These are phyloP conservation scores for Listronotus oregonensis DNA, from an alignment of 1,140 invertebrate species.

Conservation along the genomic window DNA sequence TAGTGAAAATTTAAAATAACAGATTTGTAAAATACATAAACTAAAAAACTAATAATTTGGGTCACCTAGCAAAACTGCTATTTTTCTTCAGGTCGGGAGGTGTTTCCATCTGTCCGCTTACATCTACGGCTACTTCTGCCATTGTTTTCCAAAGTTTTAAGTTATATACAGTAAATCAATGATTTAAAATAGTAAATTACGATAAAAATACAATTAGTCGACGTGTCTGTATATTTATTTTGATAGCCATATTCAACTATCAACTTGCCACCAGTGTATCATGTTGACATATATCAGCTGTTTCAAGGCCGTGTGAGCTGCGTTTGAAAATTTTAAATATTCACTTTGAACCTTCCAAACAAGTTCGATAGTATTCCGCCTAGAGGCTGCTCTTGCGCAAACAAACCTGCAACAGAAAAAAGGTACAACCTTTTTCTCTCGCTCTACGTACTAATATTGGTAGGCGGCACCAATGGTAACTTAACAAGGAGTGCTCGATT, in stretches of 20 bases:
- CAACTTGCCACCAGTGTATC: neutral
- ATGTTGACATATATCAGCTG: too few relatives aligned
- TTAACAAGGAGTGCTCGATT: too few relatives aligned
- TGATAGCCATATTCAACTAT: neutral
- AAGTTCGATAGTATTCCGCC: too few relatives aligned
- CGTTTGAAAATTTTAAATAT: too few relatives aligned
- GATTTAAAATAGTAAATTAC: neutral
- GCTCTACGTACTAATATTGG: too few relatives aligned
- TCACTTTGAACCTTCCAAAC: too few relatives aligned
- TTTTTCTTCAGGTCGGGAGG: constrained; percentile 20
- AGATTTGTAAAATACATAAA: constrained; percentile 5
- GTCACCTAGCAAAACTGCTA: constrained; percentile 39
- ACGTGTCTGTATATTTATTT: neutral
- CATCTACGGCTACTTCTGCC: constrained; percentile 48
- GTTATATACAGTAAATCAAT: neutral
- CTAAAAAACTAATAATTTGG: constrained; percentile 14
- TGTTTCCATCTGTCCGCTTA: constrained; percentile 50
- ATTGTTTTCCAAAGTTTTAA: constrained; percentile 26
- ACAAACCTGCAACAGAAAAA: too few relatives aligned
- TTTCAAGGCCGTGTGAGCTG: too few relatives aligned
- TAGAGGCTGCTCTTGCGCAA: too few relatives aligned
- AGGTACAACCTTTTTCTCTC: too few relatives aligned
- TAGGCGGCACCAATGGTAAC: too few relatives aligned
- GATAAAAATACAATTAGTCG: neutral
- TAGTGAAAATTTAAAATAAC: constrained; percentile 35